A percentile compares a stretch with the other conserved stretches of the same genome.
Evolutionary conservation across 2,113 vertebrate species (phyloP).

Genomic region (Carlito syrichta): DNA sequence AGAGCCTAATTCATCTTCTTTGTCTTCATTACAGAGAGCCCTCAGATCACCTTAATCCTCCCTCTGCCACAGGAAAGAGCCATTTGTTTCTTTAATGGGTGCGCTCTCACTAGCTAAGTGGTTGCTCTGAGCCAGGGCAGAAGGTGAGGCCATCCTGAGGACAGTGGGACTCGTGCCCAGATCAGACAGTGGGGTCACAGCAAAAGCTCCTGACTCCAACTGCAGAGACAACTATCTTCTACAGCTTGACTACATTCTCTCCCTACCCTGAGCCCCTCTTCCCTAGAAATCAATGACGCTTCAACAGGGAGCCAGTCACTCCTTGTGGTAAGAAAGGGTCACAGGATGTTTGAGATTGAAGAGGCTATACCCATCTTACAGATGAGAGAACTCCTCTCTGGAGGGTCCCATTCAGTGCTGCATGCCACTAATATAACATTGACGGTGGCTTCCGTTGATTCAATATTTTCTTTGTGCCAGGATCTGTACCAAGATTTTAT

Average conservation of each 20-base stretch:
- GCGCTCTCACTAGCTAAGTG: constrained; percentile 69
- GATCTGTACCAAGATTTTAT: background rate
- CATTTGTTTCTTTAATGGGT: constrained; percentile 78
- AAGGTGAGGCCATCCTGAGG: constrained; percentile 53
- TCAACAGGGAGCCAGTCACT: background rate
- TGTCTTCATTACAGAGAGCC: constrained; percentile 70
- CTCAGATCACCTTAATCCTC: constrained; percentile 65
- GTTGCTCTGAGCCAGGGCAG: constrained; percentile 57
- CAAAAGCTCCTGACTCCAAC: background rate
- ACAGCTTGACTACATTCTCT: background rate
- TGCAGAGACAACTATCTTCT: background rate
- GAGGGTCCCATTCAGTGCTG: background rate
- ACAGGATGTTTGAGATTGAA: background rate
- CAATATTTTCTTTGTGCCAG: background rate
- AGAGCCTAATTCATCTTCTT: constrained; percentile 67
- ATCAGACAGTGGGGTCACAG: background rate
- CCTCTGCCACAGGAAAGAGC: constrained; percentile 48
- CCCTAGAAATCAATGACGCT: background rate
- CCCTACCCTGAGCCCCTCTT: background rate
- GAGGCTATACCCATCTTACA: background rate
- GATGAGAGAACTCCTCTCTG: background rate
- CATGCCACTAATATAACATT: background rate
- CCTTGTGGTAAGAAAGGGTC: background rate
- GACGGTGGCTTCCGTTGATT: background rate
- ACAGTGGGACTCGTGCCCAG: background rate